These are phyloP conservation scores for Scolanthus callimorphus DNA, from an alignment of 92 coral and sea anemone species.

Conservation along the genomic window DNA sequence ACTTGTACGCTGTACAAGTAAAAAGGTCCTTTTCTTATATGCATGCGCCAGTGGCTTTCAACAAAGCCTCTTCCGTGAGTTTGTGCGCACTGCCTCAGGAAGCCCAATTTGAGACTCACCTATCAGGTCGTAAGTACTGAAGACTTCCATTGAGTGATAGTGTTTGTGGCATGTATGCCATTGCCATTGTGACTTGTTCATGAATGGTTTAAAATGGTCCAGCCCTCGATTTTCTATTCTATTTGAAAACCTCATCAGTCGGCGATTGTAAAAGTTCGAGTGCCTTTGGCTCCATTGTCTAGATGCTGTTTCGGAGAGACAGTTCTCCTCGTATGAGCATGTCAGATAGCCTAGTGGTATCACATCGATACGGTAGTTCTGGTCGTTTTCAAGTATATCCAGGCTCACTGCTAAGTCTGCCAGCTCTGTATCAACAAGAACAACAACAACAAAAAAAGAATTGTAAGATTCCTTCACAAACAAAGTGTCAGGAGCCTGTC, in stretches of 20 bases:
- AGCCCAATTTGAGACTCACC: conserved; percentile 72
- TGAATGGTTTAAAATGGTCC: conserved; percentile 62
- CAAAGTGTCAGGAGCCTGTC: too few relatives aligned
- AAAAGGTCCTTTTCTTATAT: too few relatives aligned
- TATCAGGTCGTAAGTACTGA: conserved; percentile 75
- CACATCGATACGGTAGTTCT: conserved; percentile 33
- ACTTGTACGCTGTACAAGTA: too few relatives aligned
- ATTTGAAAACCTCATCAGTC: conserved; percentile 75
- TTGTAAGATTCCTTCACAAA: too few relatives aligned
- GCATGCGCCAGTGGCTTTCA: too few relatives aligned
- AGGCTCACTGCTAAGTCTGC: conserved; percentile 79
- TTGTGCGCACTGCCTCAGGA: too few relatives aligned
- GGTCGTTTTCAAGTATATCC: conserved; percentile 27
- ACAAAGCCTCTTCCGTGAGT: too few relatives aligned
- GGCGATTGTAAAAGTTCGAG: conserved; percentile 15
- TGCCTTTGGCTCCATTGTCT: background rate
- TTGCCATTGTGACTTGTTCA: conserved; percentile 60
- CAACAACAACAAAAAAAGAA: too few relatives aligned
- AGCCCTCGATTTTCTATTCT: conserved; percentile 82
- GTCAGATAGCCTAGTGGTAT: conserved; percentile 32
- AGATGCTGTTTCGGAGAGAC: conserved; percentile 60
- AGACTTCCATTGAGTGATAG: conserved; percentile 90
- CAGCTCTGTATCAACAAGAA: conserved; percentile 16
- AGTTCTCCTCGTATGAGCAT: conserved; percentile 88
- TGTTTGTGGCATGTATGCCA: conserved; percentile 91